phyloP scores from a whole-genome alignment of 53 echinoderm and acorn worm species.

The Zoroaster sp. region DNA sequence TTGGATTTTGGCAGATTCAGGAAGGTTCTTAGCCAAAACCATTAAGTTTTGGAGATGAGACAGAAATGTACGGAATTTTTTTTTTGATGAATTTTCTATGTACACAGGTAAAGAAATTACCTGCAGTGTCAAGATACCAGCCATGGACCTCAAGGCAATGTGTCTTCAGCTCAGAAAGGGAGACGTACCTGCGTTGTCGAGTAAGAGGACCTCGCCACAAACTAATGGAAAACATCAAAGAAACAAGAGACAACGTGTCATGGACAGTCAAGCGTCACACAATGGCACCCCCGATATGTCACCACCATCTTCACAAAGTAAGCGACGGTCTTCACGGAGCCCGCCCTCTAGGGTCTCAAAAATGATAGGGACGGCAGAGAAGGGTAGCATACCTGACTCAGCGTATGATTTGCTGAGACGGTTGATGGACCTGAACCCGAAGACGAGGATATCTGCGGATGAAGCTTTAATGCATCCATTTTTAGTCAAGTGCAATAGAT shows the following conservation, averaged over 20 bases:
- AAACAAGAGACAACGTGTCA: background rate
- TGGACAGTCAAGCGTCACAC: background rate
- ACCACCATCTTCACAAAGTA: background rate
- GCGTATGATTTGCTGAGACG: conserved; percentile 75
- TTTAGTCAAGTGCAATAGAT: background rate
- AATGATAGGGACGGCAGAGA: background rate
- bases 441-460: conserved; percentile 75
- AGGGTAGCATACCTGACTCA: conserved; percentile 60
- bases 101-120: conserved; percentile 75
- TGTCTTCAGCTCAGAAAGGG: conserved; percentile 70
- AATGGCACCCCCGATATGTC: background rate
- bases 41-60: too few relatives aligned
- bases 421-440: conserved; percentile 84
- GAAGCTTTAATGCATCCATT: conserved; percentile 89
- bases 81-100: too few relatives aligned
- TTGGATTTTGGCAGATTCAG: too few relatives aligned
- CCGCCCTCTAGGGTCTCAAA: conserved; percentile 28
- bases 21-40: too few relatives aligned
- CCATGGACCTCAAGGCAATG: conserved; percentile 78
- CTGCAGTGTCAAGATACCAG: conserved; percentile 71
- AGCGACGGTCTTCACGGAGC: conserved; percentile 6
- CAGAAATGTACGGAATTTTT: too few relatives aligned
- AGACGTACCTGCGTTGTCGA: background rate
- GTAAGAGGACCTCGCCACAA: background rate
- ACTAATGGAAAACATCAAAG: background rate